Conservation (phyloP, 1,140 invertebrate species). For the Callitettix versicolor region DNA sequence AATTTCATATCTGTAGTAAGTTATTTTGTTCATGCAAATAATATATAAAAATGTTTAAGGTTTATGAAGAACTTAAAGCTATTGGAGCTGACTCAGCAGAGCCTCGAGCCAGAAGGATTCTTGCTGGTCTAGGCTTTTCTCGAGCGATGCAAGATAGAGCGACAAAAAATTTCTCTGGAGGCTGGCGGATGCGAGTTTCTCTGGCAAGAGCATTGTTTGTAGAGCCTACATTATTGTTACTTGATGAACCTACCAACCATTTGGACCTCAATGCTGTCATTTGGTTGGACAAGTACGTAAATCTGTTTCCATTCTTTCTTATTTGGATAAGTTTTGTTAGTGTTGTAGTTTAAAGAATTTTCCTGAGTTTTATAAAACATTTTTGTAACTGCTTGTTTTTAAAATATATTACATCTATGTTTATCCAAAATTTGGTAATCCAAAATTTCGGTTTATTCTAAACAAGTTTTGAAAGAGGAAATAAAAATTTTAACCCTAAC, state of each 20-base stretch:
- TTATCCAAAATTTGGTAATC: too few relatives aligned
- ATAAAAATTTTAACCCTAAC: too few relatives aligned
- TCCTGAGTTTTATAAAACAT: neutral
- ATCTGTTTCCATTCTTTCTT: slow-evolving; percentile 1
- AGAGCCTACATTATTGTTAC: slow-evolving; percentile 86
- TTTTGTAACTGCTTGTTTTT: slow-evolving; percentile 10
- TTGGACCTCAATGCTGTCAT: slow-evolving; percentile 96
- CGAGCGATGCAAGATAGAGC: slow-evolving; percentile 87
- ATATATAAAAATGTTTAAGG: too few relatives aligned
- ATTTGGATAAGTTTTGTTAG: neutral
- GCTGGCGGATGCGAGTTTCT: slow-evolving; percentile 97
- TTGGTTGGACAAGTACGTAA: slow-evolving; percentile 92
- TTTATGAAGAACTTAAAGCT: slow-evolving; percentile 90
- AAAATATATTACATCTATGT: too few relatives aligned
- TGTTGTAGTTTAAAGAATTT: neutral
- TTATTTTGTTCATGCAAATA: too few relatives aligned
- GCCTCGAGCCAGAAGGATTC: slow-evolving; percentile 82
- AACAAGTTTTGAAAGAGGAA: too few relatives aligned
- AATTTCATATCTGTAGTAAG: too few relatives aligned
- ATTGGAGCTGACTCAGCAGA: slow-evolving; percentile 96
- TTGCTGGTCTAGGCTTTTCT: slow-evolving; percentile 94
- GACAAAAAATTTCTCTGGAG: slow-evolving; percentile 94
- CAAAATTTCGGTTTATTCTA: too few relatives aligned
- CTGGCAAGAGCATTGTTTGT: slow-evolving; percentile 80
- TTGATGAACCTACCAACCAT: slow-evolving; percentile 95